Conservation (phyloP, 2,888 invertebrate genomes). For the Ormyrus rosae region DNA sequence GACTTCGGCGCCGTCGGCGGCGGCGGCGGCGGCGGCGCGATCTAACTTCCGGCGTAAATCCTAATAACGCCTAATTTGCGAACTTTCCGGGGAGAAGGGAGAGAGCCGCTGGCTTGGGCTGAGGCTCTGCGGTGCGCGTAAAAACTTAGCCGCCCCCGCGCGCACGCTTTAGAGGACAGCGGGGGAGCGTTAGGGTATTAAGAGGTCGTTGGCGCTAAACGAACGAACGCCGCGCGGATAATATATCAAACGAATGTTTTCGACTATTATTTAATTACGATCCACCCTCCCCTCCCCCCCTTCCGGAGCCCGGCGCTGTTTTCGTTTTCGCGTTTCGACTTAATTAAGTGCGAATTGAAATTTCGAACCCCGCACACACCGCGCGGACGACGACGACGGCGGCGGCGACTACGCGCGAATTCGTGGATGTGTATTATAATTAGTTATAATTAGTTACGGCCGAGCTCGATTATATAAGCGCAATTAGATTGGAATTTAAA, state of each 20-base stretch:
- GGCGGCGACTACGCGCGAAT: too few species aligned
- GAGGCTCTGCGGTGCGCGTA: conserved; percentile 55
- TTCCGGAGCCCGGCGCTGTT: background rate
- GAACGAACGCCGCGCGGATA: background rate
- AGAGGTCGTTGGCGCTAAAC: conserved; percentile 34
- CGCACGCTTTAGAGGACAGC: background rate
- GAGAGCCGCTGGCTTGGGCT: conserved; percentile 56
- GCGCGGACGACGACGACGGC: too few species aligned
- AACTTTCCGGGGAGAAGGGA: background rate
- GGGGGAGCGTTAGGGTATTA: conserved; percentile 26
- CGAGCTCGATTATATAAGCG: too few species aligned
- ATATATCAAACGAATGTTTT: conserved; percentile 39
- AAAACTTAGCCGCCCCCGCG: conserved; percentile 17
- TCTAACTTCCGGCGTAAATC: conserved; percentile 68
- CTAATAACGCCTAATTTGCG: conserved; percentile 67
- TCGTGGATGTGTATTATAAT: too few species aligned
- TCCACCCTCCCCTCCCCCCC: too few species aligned
- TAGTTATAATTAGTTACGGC: too few species aligned
- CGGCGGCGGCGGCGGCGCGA: conserved; percentile 54
- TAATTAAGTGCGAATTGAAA: conserved; percentile 39
- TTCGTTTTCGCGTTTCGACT: conserved; percentile 3
- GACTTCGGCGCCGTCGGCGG: background rate
- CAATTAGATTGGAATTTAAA: too few species aligned
- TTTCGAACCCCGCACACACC: background rate
- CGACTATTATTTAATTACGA: conserved; percentile 32